phyloP scores from a whole-genome alignment of 1,140 invertebrate species.

The Cataglyphis hispanica region DNA sequence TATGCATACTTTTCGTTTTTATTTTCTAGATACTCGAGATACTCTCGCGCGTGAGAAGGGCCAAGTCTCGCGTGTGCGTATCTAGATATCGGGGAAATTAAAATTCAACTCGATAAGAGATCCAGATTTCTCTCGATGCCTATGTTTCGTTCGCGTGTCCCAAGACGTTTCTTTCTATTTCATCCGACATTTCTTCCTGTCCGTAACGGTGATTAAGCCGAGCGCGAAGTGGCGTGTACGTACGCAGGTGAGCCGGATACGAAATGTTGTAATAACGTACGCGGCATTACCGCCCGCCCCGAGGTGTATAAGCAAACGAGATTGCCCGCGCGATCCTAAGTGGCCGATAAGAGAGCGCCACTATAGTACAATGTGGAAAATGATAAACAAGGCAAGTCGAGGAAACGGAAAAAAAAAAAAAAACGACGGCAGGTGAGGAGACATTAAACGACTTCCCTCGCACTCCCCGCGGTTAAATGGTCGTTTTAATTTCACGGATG shows the following conservation, averaged over 20 bases:
- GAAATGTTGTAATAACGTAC: constrained; percentile 51
- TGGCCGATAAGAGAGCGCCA: constrained; percentile 19
- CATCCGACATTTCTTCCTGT: not conserved
- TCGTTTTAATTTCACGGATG: constrained; percentile 65
- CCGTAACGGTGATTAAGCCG: constrained; percentile 13
- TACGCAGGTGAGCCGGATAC: constrained; percentile 13
- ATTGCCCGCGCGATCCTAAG: constrained; percentile 46
- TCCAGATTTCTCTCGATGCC: no score
- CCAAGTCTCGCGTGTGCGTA: no score
- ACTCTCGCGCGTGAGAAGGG: no score
- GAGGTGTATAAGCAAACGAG: constrained; percentile 44
- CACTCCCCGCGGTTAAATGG: constrained; percentile 9
- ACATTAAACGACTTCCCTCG: constrained; percentile 30
- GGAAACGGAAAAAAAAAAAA: not conserved
- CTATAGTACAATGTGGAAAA: constrained; percentile 38
- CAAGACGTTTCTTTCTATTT: not conserved
- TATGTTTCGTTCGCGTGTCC: not conserved
- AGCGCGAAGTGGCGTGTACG: constrained; percentile 16
- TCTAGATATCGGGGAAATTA: not conserved
- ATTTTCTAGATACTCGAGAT: no score
- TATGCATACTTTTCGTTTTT: not conserved
- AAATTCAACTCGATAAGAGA: not conserved
- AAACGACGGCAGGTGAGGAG: not conserved
- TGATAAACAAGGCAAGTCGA: constrained; percentile 37
- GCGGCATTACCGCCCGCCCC: constrained; percentile 19